Percentiles rank a stretch among this genome's conserved stretches.
phyloP scores from a whole-genome alignment of 1,140 invertebrate genomes.

The Drosophila mojavensis region DNA sequence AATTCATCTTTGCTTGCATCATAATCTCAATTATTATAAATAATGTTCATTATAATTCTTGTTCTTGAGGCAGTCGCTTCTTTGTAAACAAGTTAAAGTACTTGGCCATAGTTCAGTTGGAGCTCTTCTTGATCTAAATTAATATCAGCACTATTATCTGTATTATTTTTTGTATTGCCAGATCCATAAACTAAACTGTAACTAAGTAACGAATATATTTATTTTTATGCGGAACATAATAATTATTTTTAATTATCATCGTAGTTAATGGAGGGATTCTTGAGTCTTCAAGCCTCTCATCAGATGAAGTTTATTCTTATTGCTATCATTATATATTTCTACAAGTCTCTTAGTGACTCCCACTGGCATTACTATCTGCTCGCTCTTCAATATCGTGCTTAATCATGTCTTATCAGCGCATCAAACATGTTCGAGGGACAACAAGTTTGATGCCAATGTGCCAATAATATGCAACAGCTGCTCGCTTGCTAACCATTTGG shows the following conservation, averaged over 20 bases:
- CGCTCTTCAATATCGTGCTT: neutral
- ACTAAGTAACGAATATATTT: too few relatives aligned
- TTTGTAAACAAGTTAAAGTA: neutral
- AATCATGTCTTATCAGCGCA: conserved; percentile 54
- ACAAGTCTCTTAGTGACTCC: neutral
- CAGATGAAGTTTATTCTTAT: too few relatives aligned
- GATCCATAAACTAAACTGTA: too few relatives aligned
- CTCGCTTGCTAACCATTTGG: conserved; percentile 31
- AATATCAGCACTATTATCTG: too few relatives aligned
- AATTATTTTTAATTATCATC: too few relatives aligned
- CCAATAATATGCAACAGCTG: conserved; percentile 79
- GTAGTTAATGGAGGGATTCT: too few relatives aligned
- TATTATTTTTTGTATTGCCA: too few relatives aligned
- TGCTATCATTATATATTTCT: neutral
- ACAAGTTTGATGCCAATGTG: conserved; percentile 65
- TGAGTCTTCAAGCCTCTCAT: neutral
- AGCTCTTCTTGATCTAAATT: too few relatives aligned
- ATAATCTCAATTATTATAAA: too few relatives aligned
- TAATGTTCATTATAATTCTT: too few relatives aligned
- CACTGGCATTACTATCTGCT: neutral
- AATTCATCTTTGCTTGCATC: neutral
- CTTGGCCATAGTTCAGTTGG: neutral
- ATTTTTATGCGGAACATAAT: too few relatives aligned
- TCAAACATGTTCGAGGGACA: conserved; percentile 66
- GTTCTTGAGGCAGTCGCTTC: too few relatives aligned